Base-by-base conservation (phyloP, 2,888 invertebrate species). In the Andrena minutula region DNA sequence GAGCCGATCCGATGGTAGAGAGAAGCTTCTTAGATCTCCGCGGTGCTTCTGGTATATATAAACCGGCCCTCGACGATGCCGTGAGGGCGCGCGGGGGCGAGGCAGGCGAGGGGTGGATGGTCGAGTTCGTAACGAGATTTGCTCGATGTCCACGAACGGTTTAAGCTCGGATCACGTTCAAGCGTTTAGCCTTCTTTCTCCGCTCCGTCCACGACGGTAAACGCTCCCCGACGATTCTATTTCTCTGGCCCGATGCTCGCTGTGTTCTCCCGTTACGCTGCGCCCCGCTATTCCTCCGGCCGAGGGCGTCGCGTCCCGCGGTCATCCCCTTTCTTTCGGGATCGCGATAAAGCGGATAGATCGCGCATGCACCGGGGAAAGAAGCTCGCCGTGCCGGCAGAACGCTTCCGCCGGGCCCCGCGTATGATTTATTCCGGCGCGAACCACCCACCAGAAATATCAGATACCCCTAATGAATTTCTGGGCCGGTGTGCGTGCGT, bases 401-500 rank as follows among this genome's bases (percentile, higher is more conserved):
- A 88, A 88, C 88, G 86, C 73, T 88, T 86, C 79, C 89, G 77
- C 60, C 80, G 76, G 73, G 70, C 75, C 82, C 68, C 78, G 78
- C 85, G 83, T 84, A 89, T 92, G 92, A 93, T 93, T 93, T 92
- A 93, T 92, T 90, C 88, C 86, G 86, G 89, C 90, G 92, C 90
- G 92, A 92, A 92, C 88, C 92, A 92, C 85, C 92, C 90, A 92
- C 91, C 91, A 92, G 92, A 92, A 93, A 92, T 92, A 93, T 92
- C 93, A 90, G 93, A 93, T 92, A 93, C 90, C 92, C 90, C 90
- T 93, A 93, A 93, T 93, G 93, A 93, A 92, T 88, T 88, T 88
- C 87, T 83, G 75, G 70, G 20, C 23, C 68, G 64, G 83, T 75
- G 79, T 87, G 85, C 65, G 78, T 78, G 58, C 56, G 53, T 60